Evolutionary conservation across 2,113 vertebrate genomes (phyloP).

Genomic region (Syngnathoides biaculeatus): DNA sequence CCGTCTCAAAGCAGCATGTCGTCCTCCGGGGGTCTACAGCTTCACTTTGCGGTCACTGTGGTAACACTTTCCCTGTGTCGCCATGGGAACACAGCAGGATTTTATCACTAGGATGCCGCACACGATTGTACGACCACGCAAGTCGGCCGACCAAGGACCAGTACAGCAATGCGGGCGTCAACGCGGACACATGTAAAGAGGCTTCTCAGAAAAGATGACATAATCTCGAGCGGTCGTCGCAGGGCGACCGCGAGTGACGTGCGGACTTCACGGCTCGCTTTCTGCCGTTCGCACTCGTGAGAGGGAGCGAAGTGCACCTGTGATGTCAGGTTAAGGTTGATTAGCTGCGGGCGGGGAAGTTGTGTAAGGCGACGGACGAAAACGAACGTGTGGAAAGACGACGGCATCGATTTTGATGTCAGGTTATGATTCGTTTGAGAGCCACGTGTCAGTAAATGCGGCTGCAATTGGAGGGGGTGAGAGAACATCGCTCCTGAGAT

Average conservation of each 20-base stretch:
- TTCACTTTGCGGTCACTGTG: constrained; percentile 49
- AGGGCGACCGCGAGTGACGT: constrained; percentile 3
- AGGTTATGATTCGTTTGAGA: background rate
- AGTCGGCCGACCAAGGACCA: constrained; percentile 1
- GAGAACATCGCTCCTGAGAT: background rate
- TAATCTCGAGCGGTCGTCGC: constrained; percentile 9
- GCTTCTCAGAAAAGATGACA: constrained; percentile 9
- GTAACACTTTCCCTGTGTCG: constrained; percentile 63
- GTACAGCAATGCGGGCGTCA: constrained; percentile 1
- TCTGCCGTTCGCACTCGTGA: background rate
- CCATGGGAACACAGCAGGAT: constrained; percentile 66
- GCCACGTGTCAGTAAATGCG: background rate
- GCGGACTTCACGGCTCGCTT: background rate
- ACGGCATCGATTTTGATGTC: background rate
- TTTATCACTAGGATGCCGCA: constrained; percentile 39
- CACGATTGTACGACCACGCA: constrained; percentile 7
- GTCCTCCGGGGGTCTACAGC: constrained; percentile 36
- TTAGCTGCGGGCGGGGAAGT: constrained; percentile 4
- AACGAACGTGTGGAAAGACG: background rate
- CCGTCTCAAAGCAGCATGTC: constrained; percentile 42
- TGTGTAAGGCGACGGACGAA: constrained; percentile 6
- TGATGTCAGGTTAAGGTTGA: constrained; percentile 33
- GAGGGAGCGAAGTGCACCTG: background rate
- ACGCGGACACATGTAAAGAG: background rate
- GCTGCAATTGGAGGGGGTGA: background rate